These are phyloP conservation scores for Drosophila prosaltans DNA, from an alignment of 1,140 invertebrate genomes.

Conservation along the genomic window DNA sequence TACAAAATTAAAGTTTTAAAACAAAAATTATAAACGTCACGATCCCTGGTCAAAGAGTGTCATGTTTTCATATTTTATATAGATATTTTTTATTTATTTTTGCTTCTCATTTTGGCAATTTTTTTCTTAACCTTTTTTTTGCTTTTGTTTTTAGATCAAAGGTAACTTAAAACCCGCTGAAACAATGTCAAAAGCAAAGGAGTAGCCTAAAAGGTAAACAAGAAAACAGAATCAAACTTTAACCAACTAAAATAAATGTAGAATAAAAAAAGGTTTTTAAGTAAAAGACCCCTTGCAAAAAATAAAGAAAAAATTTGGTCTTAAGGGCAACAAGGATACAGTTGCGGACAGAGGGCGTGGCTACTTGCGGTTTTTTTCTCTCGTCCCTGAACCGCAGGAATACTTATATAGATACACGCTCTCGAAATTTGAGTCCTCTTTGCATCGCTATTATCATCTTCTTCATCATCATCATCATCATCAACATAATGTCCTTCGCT, in stretches of 20 bases:
- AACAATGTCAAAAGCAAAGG: not conserved
- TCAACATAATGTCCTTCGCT: conserved; percentile 4
- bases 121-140: too few species aligned
- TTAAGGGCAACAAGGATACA: conserved; percentile 5
- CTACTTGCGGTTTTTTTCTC: conserved; percentile 1
- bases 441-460: not conserved
- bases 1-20: too few species aligned
- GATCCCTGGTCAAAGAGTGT: too few species aligned
- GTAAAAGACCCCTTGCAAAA: not conserved
- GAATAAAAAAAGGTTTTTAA: not conserved
- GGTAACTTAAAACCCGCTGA: not conserved
- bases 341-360: not conserved
- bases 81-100: too few species aligned
- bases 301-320: conserved; percentile 1
- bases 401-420: not conserved
- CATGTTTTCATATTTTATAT: too few species aligned
- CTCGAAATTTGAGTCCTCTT: conserved; percentile 4
- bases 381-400: not conserved
- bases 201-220: not conserved
- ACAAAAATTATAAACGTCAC: too few species aligned
- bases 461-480: conserved; percentile 5
- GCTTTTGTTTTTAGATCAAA: too few species aligned
- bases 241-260: not conserved
- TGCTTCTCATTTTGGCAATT: too few species aligned
- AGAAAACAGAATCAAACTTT: not conserved